Evolutionary conservation across 2,888 invertebrate species (phyloP).

Genomic region (Amphiduros pacificus): DNA sequence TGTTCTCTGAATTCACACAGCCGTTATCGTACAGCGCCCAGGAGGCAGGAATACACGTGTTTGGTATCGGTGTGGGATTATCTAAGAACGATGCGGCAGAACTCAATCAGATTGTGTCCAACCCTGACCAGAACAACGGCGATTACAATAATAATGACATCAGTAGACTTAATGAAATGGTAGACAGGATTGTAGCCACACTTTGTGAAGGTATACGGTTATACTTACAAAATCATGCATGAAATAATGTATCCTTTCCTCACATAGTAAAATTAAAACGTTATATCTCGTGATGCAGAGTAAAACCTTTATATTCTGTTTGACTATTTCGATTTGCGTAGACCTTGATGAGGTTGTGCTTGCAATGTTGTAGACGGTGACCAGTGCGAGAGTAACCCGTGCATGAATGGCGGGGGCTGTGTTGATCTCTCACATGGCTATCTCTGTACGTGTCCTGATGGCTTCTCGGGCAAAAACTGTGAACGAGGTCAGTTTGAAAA

Average conservation of each 20-base stretch:
- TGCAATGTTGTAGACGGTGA: conserved; percentile 18
- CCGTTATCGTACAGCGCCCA: conserved; percentile 16
- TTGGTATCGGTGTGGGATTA: conserved; percentile 20
- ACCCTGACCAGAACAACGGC: neutral
- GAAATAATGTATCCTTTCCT: too few species aligned
- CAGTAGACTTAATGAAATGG: conserved; percentile 11
- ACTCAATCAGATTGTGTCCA: conserved; percentile 18
- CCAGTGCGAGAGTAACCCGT: conserved; percentile 23
- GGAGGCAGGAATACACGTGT: conserved; percentile 23
- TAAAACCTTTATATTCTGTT: too few species aligned
- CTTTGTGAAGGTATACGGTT: conserved; percentile 29
- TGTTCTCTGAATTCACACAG: conserved; percentile 25
- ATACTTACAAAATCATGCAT: too few species aligned
- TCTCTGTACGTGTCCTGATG: conserved; percentile 22
- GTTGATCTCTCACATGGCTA: conserved; percentile 21
- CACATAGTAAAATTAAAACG: too few species aligned
- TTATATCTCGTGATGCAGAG: too few species aligned
- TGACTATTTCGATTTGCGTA: too few species aligned
- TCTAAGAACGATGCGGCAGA: conserved; percentile 10
- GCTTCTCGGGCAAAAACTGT: conserved; percentile 26
- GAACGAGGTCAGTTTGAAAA: conserved; percentile 20
- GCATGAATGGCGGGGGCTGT: conserved; percentile 27
- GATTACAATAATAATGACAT: conserved; percentile 7
- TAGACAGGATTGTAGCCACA: conserved; percentile 20
- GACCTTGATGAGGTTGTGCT: too few species aligned